Conservation (phyloP, 2,797 vertebrate genomes). For the Sorex maritimensis region DNA sequence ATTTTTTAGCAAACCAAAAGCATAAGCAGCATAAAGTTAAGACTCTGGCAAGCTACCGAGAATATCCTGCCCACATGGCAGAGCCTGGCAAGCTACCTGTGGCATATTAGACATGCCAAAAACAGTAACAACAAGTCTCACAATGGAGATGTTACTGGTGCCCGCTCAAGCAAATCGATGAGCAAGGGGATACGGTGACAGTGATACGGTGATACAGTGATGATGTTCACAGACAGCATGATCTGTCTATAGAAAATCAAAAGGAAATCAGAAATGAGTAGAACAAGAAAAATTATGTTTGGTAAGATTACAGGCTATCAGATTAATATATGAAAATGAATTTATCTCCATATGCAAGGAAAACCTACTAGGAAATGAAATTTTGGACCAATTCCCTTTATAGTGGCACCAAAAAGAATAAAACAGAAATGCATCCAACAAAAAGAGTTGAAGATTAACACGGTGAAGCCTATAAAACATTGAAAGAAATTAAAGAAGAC, state of each 20-base stretch:
- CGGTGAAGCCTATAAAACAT: constrained; percentile 9
- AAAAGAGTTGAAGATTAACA: background rate
- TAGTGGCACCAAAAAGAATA: constrained; percentile 34
- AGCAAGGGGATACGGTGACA: too few relatives aligned
- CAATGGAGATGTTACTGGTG: too few relatives aligned
- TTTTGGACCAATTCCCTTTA: constrained; percentile 22
- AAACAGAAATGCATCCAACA: background rate
- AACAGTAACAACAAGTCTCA: too few relatives aligned
- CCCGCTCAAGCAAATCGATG: too few relatives aligned
- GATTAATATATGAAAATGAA: background rate
- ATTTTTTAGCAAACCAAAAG: too few relatives aligned
- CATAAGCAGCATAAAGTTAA: too few relatives aligned
- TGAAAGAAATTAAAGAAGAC: constrained; percentile 25
- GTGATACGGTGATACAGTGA: too few relatives aligned
- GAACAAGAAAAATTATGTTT: background rate
- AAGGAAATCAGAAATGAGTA: background rate
- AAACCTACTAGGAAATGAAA: constrained; percentile 31
- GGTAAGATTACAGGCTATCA: background rate
- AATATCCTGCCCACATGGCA: too few relatives aligned
- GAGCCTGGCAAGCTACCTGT: too few relatives aligned
- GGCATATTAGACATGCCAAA: too few relatives aligned
- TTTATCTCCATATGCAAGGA: constrained; percentile 16
- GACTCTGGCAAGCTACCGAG: too few relatives aligned
- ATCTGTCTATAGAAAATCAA: constrained; percentile 23
- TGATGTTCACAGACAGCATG: too few relatives aligned